Evolutionary conservation across 2,797 vertebrate species (phyloP), one percentile per base, ranked within the genome.

Genomic region (Sphenopsis melanotis): DNA sequence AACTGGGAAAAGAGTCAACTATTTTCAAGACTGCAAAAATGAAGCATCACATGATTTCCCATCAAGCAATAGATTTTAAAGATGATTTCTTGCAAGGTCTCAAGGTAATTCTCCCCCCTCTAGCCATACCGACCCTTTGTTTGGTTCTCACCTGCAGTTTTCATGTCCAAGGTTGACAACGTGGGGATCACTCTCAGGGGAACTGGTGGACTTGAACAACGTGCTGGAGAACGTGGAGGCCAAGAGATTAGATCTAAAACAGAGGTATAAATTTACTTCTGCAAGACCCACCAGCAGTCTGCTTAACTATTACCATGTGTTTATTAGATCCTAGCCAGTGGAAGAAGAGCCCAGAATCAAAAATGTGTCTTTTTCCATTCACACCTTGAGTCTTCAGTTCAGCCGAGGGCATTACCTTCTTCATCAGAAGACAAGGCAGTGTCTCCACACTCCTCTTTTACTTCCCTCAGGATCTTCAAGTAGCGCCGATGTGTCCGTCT

Each of bases 91-190:
- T 44, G n/a, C 34, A 74, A n/a, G 22, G 4, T 64, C 24, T 59
- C 53, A 52, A 60, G 53, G 50, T 10, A 56, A n/a, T 34, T 83
- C 42, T n/a, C 19, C 15, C 9, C n/a, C 7, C 19, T 20, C 30
- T 41, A 59, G 17, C 50, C 4, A 0, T 19, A 24, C 1, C 1
- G 2, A 57, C 3, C 41, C 30, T n/a, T 22, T 5, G 26, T 21
- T 29, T 34, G 22, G 55, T 36, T 71, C 98, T 97, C 78, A 99
- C 99, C 99, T 90, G 98, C 98, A 23, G 97, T 99, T 97, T 99
- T 99, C 99, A 99, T 99, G 97, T 99, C 99, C 84, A 98, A 98
- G 32, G 99, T 99, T 60, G 98, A 99, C 78, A 99, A 98, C 0
- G 98, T 99, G 70, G 99, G 99, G 79, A 99, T 98, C 89, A 99